phyloP scores from a whole-genome alignment of 2,797 vertebrate genomes.

The Amblyopsis hoosieri region DNA sequence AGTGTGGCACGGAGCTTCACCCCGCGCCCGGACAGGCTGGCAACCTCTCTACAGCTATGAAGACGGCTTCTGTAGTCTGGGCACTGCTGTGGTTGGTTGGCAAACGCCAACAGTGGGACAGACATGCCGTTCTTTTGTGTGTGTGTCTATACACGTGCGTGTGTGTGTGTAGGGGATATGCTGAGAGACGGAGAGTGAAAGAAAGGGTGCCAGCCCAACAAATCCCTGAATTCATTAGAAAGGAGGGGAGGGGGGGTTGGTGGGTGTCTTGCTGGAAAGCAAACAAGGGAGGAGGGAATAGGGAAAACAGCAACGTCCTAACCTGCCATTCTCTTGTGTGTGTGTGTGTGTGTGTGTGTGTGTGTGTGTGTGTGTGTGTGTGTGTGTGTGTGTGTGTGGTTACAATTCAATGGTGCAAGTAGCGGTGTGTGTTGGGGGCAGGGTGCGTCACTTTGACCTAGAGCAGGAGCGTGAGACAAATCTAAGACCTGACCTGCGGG shows the following conservation, averaged over 20 bases:
- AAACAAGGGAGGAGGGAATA: conserved; percentile 15
- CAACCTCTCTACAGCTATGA: conserved; percentile 62
- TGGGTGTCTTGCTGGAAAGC: conserved; percentile 10
- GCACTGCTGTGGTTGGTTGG: conserved; percentile 45
- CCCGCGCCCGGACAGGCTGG: conserved; percentile 69
- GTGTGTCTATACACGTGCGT: too few relatives aligned
- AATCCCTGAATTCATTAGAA: conserved; percentile 50
- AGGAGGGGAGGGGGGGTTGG: conserved; percentile 7
- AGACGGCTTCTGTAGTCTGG: conserved; percentile 62
- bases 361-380: background rate
- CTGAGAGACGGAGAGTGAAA: conserved; percentile 22
- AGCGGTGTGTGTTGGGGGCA: background rate
- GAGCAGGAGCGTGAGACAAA: conserved; percentile 10
- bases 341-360: too few relatives aligned
- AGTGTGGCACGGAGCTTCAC: conserved; percentile 53
- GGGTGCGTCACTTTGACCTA: conserved; percentile 4
- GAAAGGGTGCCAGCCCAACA: conserved; percentile 46
- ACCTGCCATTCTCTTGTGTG: too few relatives aligned
- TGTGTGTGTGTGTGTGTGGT: too few relatives aligned
- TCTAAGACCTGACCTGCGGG: conserved; percentile 35
- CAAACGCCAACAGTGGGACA: conserved; percentile 60
- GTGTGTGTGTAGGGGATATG: conserved; percentile 9
- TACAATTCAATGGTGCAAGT: conserved; percentile 26
- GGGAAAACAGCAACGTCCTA: background rate
- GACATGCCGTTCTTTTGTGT: conserved; percentile 22